Conservation (phyloP, 2,113 vertebrate genomes). For the Pluvianellus socialis region DNA sequence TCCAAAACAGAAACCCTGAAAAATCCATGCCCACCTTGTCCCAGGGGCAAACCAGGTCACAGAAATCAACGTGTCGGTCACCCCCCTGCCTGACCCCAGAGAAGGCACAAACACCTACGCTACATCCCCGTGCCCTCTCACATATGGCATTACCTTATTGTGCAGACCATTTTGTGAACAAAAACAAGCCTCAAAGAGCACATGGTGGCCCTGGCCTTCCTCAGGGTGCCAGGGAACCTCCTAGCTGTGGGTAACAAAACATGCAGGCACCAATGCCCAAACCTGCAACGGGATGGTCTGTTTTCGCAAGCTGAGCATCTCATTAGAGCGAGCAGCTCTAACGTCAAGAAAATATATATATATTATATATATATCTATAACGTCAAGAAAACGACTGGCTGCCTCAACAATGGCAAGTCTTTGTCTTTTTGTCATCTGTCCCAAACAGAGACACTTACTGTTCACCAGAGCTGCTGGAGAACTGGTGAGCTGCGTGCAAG, state of each 20-base stretch:
- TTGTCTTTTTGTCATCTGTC: neutral
- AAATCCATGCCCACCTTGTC: neutral
- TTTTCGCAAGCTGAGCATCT: neutral
- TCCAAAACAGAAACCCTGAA: neutral
- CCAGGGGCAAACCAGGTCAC: neutral
- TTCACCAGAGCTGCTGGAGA: neutral
- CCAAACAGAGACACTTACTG: neutral
- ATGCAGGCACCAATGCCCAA: neutral
- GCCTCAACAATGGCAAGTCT: neutral
- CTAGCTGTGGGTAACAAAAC: neutral
- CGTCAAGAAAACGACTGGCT: neutral
- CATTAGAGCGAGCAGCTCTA: neutral
- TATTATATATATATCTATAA: no score
- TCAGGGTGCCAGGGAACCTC: neutral
- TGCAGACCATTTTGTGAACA: neutral
- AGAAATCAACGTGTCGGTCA: neutral
- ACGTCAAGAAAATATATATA: no score
- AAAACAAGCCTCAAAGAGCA: neutral
- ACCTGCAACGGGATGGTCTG: neutral
- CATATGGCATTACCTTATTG: rapidly evolving
- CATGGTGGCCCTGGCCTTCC: neutral
- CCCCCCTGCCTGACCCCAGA: neutral
- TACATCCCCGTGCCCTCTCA: neutral
- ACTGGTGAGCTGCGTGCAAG: neutral
- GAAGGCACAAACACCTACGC: neutral